phyloP scores from a whole-genome alignment of 2,888 invertebrate species.

The Salpingus planirostris region DNA sequence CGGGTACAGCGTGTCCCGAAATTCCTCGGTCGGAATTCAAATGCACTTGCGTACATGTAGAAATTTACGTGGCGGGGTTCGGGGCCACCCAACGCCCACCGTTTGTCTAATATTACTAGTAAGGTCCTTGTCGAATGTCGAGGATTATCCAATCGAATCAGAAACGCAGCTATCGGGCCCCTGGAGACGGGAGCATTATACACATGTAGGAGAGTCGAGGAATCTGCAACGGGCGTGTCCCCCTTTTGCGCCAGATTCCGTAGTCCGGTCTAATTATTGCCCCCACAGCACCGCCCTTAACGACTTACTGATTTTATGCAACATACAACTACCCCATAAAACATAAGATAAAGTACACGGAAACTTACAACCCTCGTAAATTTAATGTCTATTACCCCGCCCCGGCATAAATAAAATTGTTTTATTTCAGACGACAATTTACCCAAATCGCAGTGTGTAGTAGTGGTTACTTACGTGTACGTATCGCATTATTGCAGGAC shows the following conservation, averaged over 20 bases:
- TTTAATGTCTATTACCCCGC: conserved; percentile 16
- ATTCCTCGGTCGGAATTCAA: too few relatives aligned
- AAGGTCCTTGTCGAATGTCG: conserved; percentile 18
- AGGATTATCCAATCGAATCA: conserved; percentile 20
- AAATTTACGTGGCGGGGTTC: too few relatives aligned
- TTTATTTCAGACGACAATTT: conserved; percentile 14
- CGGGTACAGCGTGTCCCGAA: too few relatives aligned
- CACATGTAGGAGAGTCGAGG: conserved; percentile 18
- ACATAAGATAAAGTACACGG: conserved; percentile 17
- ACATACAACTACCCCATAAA: conserved; percentile 16
- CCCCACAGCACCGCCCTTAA: conserved; percentile 15
- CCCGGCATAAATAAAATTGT: conserved; percentile 13
- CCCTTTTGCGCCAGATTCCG: conserved; percentile 11
- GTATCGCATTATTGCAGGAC: too few relatives aligned
- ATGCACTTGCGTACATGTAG: too few relatives aligned
- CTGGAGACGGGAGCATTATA: conserved; percentile 17
- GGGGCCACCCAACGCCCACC: too few relatives aligned
- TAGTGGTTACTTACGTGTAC: too few relatives aligned
- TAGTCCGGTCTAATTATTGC: conserved; percentile 16
- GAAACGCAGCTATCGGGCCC: too few relatives aligned
- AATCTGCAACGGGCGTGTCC: conserved; percentile 18
- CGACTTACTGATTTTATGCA: conserved; percentile 16
- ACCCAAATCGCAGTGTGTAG: conserved; percentile 8
- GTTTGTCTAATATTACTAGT: conserved; percentile 19
- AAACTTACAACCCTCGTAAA: conserved; percentile 16